phyloP scores from a whole-genome alignment of 2,888 invertebrate genomes.

The Argynnis bischoffii region DNA sequence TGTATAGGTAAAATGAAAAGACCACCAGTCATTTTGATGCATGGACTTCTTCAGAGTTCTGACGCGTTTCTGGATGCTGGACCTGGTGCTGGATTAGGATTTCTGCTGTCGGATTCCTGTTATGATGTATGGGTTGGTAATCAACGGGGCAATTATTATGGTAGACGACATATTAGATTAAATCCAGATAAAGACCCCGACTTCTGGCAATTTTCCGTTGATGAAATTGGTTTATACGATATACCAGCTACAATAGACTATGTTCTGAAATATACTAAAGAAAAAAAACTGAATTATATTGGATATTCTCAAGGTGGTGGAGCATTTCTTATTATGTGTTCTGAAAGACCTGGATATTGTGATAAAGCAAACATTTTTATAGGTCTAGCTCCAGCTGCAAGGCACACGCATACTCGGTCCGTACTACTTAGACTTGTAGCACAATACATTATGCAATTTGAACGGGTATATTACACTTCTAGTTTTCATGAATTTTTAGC shows the following conservation, averaged over 20 bases:
- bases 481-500: constrained; percentile 57
- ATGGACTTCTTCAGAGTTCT: constrained; percentile 62
- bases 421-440: constrained; percentile 44
- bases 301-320: constrained; percentile 91
- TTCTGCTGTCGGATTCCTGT: constrained; percentile 49
- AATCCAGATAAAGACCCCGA: constrained; percentile 54
- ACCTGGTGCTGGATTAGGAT: constrained; percentile 50
- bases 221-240: constrained; percentile 89
- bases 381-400: constrained; percentile 84
- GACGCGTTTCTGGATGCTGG: constrained; percentile 65
- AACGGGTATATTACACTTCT: constrained; percentile 42
- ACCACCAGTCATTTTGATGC: constrained; percentile 63
- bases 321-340: constrained; percentile 84
- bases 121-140: constrained; percentile 58
- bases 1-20: constrained; percentile 44
- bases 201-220: constrained; percentile 82
- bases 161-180: constrained; percentile 73
- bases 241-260: constrained; percentile 84
- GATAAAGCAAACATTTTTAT: constrained; percentile 83
- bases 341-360: constrained; percentile 84
- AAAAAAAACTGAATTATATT: constrained; percentile 67
- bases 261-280: constrained; percentile 53
- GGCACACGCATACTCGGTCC: constrained; percentile 69
- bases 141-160: constrained; percentile 70
- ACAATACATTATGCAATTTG: constrained; percentile 41